Conservation (phyloP, 2,113 vertebrate genomes). For the Condylura cristata region DNA sequence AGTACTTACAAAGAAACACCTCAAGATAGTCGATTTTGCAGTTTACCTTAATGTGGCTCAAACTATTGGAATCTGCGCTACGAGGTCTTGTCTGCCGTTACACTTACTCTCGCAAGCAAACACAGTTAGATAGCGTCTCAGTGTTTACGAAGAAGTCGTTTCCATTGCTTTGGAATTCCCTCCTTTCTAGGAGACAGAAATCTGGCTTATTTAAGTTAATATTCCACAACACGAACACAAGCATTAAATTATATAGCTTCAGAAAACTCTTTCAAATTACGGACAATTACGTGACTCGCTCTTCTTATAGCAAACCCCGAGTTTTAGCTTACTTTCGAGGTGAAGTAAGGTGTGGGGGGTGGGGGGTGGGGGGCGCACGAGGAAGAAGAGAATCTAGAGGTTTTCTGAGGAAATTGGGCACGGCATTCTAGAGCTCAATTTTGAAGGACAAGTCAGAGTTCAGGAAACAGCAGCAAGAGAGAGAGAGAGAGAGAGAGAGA, state of each 20-base stretch:
- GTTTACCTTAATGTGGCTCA: not conserved
- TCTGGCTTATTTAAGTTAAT: not conserved
- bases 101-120: no score
- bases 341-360: accelerated
- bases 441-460: not conserved
- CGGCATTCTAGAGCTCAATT: not conserved
- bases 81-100: not conserved
- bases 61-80: not conserved
- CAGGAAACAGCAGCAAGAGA: not conserved
- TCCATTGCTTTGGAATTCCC: not conserved
- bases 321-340: not conserved
- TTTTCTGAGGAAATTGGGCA: not conserved
- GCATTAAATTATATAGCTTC: not conserved
- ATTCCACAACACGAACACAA: not conserved
- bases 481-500: no score
- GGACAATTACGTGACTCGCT: not conserved
- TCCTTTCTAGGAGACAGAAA: not conserved
- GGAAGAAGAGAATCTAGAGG: accelerated
- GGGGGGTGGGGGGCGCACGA: not conserved
- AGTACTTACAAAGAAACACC: no score
- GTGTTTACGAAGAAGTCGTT: not conserved
- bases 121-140: not conserved
- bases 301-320: not conserved
- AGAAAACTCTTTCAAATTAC: not conserved
- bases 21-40: not conserved